These are phyloP conservation scores for Spodoptera exigua DNA, from an alignment of 2,888 invertebrate genomes.

Conservation along the genomic window DNA sequence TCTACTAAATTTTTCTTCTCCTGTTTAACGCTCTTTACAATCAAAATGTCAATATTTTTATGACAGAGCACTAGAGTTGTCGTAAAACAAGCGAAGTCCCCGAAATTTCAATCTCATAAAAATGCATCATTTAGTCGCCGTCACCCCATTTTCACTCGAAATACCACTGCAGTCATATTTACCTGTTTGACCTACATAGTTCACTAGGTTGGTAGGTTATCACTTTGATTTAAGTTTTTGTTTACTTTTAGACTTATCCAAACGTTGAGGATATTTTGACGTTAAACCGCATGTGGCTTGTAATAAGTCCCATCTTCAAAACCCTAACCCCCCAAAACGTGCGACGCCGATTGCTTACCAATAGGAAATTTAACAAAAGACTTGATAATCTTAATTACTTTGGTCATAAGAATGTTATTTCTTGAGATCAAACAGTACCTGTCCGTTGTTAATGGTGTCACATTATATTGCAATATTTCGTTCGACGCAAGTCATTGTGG, in stretches of 20 bases:
- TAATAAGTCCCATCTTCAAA: neutral
- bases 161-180: slow-evolving; percentile 30
- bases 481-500: slow-evolving; percentile 58
- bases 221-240: neutral
- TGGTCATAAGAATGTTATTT: slow-evolving; percentile 1
- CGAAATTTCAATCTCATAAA: slow-evolving; percentile 27
- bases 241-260: neutral
- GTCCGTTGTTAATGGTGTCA: slow-evolving; percentile 22
- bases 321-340: neutral
- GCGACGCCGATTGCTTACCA: too few relatives aligned
- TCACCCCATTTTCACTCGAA: slow-evolving; percentile 35
- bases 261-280: too few relatives aligned
- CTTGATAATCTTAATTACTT: too few relatives aligned
- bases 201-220: neutral
- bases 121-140: slow-evolving; percentile 38
- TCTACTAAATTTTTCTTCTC: too few relatives aligned
- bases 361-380: too few relatives aligned
- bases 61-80: neutral
- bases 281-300: too few relatives aligned
- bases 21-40: neutral
- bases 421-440: slow-evolving; percentile 15
- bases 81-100: slow-evolving; percentile 8
- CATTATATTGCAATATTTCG: slow-evolving; percentile 43
- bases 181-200: slow-evolving; percentile 32
- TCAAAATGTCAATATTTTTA: neutral